phyloP scores from a whole-genome alignment of 1,140 invertebrate species.

The Chionoecetes opilio region DNA sequence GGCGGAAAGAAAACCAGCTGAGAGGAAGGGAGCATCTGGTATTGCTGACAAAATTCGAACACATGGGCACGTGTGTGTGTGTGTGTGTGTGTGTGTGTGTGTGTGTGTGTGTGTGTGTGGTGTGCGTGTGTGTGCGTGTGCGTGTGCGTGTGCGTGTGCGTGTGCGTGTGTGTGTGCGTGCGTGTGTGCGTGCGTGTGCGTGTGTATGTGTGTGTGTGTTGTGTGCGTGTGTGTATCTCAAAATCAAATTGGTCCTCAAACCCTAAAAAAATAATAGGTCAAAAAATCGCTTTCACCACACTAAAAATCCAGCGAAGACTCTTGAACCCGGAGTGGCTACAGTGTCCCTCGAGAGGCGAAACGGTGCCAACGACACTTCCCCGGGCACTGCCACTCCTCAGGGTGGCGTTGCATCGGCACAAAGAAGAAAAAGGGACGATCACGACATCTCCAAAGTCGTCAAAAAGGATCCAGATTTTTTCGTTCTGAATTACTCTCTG shows the following conservation, averaged over 20 bases:
- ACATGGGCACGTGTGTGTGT: constrained; percentile 43
- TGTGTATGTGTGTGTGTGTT: constrained; percentile 40
- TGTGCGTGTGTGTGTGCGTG: constrained; percentile 52
- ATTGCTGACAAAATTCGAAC: background rate
- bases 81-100: constrained; percentile 60
- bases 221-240: constrained; percentile 36
- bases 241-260: background rate
- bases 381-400: background rate
- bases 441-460: background rate
- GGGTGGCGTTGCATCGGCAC: background rate
- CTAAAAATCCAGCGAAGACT: background rate
- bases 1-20: background rate
- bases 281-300: background rate
- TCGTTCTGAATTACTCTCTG: background rate
- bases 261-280: background rate
- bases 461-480: background rate
- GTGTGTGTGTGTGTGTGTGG: constrained; percentile 59
- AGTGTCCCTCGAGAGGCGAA: background rate
- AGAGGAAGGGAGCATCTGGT: background rate
- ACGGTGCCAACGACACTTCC: background rate
- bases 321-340: background rate
- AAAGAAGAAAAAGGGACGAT: no score
- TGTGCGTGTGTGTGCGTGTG: constrained; percentile 47
- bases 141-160: constrained; percentile 45
- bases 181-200: constrained; percentile 46